A percentile compares a stretch with the other conserved stretches of the same genome.
These are phyloP conservation scores for Hiodon alosoides DNA, from an alignment of 2,113 vertebrate species.

Conservation along the genomic window DNA sequence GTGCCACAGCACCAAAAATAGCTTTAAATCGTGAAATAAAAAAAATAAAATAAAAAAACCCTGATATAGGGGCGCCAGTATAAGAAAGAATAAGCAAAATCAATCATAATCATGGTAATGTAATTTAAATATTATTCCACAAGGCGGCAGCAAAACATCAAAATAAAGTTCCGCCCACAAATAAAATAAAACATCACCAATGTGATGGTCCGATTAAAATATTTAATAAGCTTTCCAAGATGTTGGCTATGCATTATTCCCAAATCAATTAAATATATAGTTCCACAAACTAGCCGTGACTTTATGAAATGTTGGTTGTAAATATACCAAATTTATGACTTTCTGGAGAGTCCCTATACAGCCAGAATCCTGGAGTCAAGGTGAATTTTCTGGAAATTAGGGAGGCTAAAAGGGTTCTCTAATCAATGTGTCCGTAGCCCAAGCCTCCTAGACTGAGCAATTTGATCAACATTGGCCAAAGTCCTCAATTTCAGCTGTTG, in stretches of 20 bases:
- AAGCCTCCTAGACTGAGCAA: not conserved
- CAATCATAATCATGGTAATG: not conserved
- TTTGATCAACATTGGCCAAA: slow-evolving; percentile 6
- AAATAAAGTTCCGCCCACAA: not conserved
- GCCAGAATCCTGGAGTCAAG: too few species aligned
- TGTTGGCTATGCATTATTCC: too few species aligned
- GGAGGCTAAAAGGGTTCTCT: not conserved
- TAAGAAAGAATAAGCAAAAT: too few species aligned
- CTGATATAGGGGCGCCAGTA: not conserved
- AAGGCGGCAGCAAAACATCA: slow-evolving; percentile 7
- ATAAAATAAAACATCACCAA: too few species aligned
- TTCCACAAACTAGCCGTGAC: not conserved
- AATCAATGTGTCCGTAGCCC: not conserved
- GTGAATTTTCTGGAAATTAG: too few species aligned
- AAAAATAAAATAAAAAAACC: not conserved
- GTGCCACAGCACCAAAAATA: too few species aligned
- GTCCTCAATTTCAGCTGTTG: not conserved
- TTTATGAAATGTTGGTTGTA: not conserved
- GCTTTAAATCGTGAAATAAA: too few species aligned
- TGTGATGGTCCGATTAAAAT: too few species aligned
- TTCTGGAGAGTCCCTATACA: too few species aligned
- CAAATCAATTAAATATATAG: too few species aligned
- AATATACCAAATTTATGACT: too few species aligned
- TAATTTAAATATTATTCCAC: not conserved
- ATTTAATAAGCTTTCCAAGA: too few species aligned